These are phyloP conservation scores for Gonatopus flavifemur DNA, from an alignment of 1,140 invertebrate genomes.

Conservation along the genomic window DNA sequence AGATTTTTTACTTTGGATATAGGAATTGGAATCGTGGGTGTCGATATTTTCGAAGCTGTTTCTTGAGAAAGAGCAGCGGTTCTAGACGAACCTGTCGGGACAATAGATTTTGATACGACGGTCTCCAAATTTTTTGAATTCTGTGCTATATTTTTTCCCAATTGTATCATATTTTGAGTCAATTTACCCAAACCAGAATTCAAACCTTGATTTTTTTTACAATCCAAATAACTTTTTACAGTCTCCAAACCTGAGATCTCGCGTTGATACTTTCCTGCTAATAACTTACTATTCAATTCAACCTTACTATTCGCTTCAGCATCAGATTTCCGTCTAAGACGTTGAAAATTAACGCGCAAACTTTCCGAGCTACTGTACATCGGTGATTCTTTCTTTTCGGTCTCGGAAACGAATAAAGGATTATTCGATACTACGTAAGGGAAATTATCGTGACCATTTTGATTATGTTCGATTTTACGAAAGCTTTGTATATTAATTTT, in stretches of 20 bases:
- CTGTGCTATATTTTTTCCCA: conserved; percentile 45
- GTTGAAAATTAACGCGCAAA: conserved; percentile 40
- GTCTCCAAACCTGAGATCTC: conserved; percentile 48
- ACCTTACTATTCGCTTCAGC: conserved; percentile 39
- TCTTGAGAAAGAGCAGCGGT: conserved; percentile 26
- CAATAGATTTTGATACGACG: conserved; percentile 15
- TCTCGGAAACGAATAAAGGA: conserved; percentile 45
- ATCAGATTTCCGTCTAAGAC: conserved; percentile 43
- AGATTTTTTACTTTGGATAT: conserved; percentile 41
- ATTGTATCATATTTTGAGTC: conserved; percentile 49
- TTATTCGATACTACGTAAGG: conserved; percentile 53
- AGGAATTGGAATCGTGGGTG: conserved; percentile 26
- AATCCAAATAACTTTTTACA: conserved; percentile 53
- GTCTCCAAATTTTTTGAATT: conserved; percentile 39
- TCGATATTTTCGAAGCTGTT: too few relatives aligned
- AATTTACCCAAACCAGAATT: conserved; percentile 41
- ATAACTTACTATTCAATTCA: conserved; percentile 41
- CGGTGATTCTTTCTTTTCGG: conserved; percentile 41
- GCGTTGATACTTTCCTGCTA: conserved; percentile 50
- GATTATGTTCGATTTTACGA: conserved; percentile 43
- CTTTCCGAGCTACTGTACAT: conserved; percentile 46
- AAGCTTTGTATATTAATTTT: conserved; percentile 46
- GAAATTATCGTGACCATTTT: conserved; percentile 46
- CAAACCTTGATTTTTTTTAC: conserved; percentile 45
- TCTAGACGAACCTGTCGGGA: conserved; percentile 24